Percentiles rank a stretch among this genome's conserved stretches.
These are phyloP conservation scores for Pangasius mekongensis DNA, from an alignment of 2,797 vertebrate genomes.

Conservation along the genomic window DNA sequence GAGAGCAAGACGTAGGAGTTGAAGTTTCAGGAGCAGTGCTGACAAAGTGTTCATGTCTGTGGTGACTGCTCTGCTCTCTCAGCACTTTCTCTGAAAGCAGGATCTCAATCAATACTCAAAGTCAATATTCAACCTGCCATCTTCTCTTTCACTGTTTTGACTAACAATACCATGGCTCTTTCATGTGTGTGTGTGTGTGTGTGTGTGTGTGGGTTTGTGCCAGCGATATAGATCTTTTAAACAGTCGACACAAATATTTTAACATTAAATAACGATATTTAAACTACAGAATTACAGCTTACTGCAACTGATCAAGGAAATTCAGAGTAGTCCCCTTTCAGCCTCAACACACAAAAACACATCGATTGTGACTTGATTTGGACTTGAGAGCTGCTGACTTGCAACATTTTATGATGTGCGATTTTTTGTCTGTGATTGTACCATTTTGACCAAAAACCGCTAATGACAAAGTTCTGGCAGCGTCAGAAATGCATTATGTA, in stretches of 20 bases:
- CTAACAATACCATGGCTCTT: neutral
- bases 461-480: neutral
- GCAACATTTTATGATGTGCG: neutral
- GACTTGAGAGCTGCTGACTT: neutral
- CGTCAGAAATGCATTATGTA: neutral
- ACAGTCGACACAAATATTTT: neutral
- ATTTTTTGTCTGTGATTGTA: neutral
- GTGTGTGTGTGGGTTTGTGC: neutral
- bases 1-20: neutral
- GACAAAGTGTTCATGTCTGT: neutral
- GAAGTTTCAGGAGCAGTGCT: neutral
- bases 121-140: slow-evolving; percentile 17
- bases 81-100: slow-evolving; percentile 25
- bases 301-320: neutral
- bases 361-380: neutral
- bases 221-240: neutral
- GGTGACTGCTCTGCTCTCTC: slow-evolving; percentile 6
- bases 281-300: neutral
- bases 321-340: neutral
- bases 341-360: neutral
- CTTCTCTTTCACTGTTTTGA: slow-evolving; percentile 1
- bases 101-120: neutral
- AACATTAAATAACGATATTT: neutral
- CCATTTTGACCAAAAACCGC: neutral
- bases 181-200: neutral